Percentiles rank a stretch among this genome's conserved stretches.
Evolutionary conservation across 2,797 vertebrate species (phyloP).

Genomic region (Hypotaenidia philippensis): DNA sequence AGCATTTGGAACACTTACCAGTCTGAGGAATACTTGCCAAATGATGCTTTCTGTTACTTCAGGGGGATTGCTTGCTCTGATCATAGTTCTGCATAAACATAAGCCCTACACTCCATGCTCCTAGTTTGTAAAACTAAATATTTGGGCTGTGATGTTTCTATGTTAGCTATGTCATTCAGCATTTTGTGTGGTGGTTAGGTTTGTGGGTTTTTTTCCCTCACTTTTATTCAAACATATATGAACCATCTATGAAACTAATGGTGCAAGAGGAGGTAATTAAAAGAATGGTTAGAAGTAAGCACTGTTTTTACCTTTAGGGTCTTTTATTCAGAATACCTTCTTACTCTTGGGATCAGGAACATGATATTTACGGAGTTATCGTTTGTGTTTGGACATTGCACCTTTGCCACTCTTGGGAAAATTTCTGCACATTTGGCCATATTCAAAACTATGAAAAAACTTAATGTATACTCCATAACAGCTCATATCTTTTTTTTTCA

Average conservation of each 20-base stretch:
- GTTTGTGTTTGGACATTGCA: neutral
- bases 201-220: accelerated
- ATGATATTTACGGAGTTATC: neutral
- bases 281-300: neutral
- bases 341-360: neutral
- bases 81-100: neutral
- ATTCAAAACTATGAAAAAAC: neutral
- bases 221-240: neutral
- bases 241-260: neutral
- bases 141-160: neutral
- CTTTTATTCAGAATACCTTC: neutral
- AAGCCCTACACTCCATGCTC: neutral
- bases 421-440: neutral
- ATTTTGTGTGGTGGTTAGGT: neutral
- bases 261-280: neutral
- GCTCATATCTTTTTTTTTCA: neutral
- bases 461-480: neutral
- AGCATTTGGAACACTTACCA: neutral
- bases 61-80: neutral
- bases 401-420: neutral
- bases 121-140: neutral
- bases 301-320: neutral
- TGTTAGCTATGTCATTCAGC: neutral
- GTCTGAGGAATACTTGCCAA: neutral
- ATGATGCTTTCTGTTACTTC: neutral